Evolutionary conservation across 2,797 vertebrate species (phyloP), one percentile per base, ranked within the genome.

Genomic region (Choloepus didactylus): DNA sequence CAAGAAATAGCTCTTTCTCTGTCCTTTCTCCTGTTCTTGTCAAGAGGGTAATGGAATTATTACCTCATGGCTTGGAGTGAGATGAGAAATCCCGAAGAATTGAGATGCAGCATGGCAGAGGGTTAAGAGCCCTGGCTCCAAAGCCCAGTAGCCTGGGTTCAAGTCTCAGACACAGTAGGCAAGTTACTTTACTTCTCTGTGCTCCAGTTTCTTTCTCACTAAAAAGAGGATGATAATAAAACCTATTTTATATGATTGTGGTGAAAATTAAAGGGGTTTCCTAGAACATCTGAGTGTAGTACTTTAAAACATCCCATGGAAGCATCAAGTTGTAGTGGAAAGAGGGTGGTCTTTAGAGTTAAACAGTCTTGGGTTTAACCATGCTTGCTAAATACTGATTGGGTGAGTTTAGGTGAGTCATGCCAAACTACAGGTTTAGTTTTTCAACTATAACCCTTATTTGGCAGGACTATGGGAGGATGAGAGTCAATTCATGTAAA

Each of bases 61-160:
- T 96, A 96, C 87, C 76, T 89, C 89, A 95, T 97, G 93, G 86
- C 93, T 96, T 95, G 60, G 91, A 62, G 96, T 97, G 96, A 49
- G 54, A 93, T 46, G 66, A 51, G 77, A 14, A 92, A 97, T 72
- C 16, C 23, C 49, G 35, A 82, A 44, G 54, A 41, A n/a, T 1
- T 91, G 56, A 84, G 21, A 64, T 56, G 41, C 27, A 54, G 12
- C 5, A 16, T 25, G 16, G 2, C 76, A 62, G 31, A 56, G 31
- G 6, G 60, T 60, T 54, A 21, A 87, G 16, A 62, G 10, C 18
- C 21, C 29, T 76, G 64, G 15, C 41, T 82, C 62, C 60, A 35
- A 86, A 67, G 10, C 16, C 7, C 38, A 4, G 6, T 23, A 64
- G 7, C 31, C 18, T 19, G 38, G 4, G 49, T 73, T 66, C 73